Base-by-base conservation (phyloP, 2,113 vertebrate genomes). In the Miniopterus natalensis region DNA sequence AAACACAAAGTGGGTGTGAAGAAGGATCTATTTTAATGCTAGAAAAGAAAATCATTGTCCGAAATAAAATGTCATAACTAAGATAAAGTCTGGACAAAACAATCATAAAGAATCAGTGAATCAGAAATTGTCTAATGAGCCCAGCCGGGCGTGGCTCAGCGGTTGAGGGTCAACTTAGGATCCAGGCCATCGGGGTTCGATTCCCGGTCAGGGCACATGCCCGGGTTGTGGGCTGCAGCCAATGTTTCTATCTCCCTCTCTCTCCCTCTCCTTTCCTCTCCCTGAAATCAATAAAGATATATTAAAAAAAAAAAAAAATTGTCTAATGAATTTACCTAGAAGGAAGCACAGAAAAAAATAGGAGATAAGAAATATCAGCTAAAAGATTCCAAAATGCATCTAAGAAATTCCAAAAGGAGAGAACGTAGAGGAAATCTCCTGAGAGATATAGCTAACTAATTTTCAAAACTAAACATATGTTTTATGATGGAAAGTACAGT, bases 51-150 rank as follows among this genome's bases (percentile, higher is more conserved):
- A 85, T 53, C 10, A 15, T 47, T 15, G 31, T 74, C 40, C 75
- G 40, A 80, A 95, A 89, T 81, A 92, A 94, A 96, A 95, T 17
- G 17, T 5, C 42, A 75, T 15, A 51, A 57, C 1, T 17, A 85
- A 88, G 13, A 93, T 21, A 80, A 84, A 93, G 20, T 17, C 10
- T 55, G 55, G 31, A 85, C 0, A 66, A 90, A 29, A 51, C 4
- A 61, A 88, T 61, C n/a, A 70, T 18, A 87, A 95, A 78, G 2
- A 77, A 88, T 88, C 71, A 85, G 9, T 71, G 31, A 42, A 78
- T 55, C 88, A 36, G 2, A 36, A 36, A 36, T 36, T 36, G 36
- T 36, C 36, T 36, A 36, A 36, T 36, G 36, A 36, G 36, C 36
- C 36, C 36, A 2, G 36, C 36, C 36, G 36, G 36, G 36, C 2